phyloP scores from a whole-genome alignment of 2,797 vertebrate species.

The Galagoides demidoff region DNA sequence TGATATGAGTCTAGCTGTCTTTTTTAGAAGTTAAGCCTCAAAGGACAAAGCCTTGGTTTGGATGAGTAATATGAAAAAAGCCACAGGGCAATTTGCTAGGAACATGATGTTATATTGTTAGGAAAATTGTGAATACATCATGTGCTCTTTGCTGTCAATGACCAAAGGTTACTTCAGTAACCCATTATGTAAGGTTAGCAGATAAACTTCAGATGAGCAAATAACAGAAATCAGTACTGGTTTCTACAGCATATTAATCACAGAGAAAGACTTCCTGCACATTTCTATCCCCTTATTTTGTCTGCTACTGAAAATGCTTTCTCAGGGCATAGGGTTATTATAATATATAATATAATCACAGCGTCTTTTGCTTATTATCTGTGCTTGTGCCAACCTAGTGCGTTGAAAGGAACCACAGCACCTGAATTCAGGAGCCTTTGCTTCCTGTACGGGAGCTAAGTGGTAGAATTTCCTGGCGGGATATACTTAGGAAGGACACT shows the following conservation, averaged over 20 bases:
- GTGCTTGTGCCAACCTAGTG: background rate
- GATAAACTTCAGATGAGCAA: conserved; percentile 6
- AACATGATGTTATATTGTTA: background rate
- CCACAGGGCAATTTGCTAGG: conserved; percentile 12
- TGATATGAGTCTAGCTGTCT: background rate
- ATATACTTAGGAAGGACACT: background rate
- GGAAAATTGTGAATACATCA: background rate
- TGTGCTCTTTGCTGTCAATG: background rate
- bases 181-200: background rate
- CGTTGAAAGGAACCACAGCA: background rate
- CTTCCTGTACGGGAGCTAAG: background rate
- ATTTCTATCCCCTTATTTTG: conserved; percentile 50
- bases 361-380: background rate
- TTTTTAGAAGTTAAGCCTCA: background rate
- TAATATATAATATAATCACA: background rate
- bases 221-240: conserved; percentile 43
- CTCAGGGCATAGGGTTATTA: background rate
- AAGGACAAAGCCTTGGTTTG: conserved; percentile 1
- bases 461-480: background rate
- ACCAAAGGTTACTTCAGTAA: conserved; percentile 4
- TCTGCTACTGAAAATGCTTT: conserved; percentile 46
- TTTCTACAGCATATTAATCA: conserved; percentile 11
- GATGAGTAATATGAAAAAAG: conserved; percentile 17
- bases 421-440: background rate
- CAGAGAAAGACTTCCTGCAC: background rate